Evolutionary conservation across 1,140 invertebrate genomes (phyloP), one percentile per base, ranked within the genome.

Genomic region (Himalopsyche phryganea): DNA sequence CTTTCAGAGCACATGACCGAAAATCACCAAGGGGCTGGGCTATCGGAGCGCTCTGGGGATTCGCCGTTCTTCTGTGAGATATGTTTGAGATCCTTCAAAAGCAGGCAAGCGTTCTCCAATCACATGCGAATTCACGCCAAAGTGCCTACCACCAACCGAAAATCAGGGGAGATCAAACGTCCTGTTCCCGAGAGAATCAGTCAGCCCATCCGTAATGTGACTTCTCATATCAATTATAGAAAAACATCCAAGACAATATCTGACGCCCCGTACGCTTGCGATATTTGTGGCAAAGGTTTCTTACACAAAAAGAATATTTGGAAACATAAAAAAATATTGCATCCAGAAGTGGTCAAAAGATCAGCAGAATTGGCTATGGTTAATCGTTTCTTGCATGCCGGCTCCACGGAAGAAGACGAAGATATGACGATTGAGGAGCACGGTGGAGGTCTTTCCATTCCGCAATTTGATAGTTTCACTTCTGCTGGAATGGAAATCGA

Each of bases 251-350:
- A 42, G 10, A 68, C 68, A 36, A 70, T 75, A 50, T 71, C 72
- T 45, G 70, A 75, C 18, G 69, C 70, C 18, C 73, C 75, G 19
- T 78, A 79, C 41, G 75, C 72, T 0, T 84, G 83, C 59, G 79
- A 84, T 60, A 76, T 84, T 48, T 85, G 83, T 52, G 78, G 78
- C 1, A 84, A 83, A 68, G 71, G 69, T 1, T 84, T 84, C 57
- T 74, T 76, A 69, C 76, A 78, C 49, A 78, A 78, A 66, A 78
- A 78, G 58, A 78, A 78, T 65, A 78, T 78, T 52, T 78, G 76
- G 76, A 78, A 78, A 56, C 76, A 78, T 54, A 78, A 78, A 60
- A 78, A 78, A 63, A 74, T 78, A 5, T 65, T 78, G 18, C 76
- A 78, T 53, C 73, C 76, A 1, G 74, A 78, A 53, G 58, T 77